These are phyloP conservation scores for Naja naja DNA, from an alignment of 2,113 vertebrate species.

Conservation along the genomic window DNA sequence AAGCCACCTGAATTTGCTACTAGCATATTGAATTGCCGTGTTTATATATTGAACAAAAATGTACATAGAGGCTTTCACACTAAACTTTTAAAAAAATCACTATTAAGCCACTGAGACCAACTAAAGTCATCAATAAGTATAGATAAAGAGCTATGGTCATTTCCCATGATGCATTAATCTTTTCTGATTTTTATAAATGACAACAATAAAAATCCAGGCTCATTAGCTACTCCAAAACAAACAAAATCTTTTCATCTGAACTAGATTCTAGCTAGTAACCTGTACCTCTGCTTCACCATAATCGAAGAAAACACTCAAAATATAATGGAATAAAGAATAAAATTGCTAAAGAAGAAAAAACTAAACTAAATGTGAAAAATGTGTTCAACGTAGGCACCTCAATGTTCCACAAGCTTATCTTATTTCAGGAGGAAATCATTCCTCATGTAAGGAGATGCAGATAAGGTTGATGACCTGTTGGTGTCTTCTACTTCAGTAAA, in stretches of 20 bases:
- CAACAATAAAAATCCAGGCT: conserved; percentile 42
- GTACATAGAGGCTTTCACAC: not conserved
- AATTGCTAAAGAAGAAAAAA: conserved; percentile 8
- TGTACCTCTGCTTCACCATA: conserved; percentile 44
- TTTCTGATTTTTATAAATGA: conserved; percentile 14
- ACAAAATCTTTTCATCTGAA: conserved; percentile 55
- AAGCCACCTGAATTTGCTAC: too few species aligned
- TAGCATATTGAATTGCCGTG: not conserved
- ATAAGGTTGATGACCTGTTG: not conserved
- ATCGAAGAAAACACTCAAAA: conserved; percentile 45
- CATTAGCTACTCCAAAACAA: conserved; percentile 49
- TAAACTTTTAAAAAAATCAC: not conserved
- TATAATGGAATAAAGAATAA: conserved; percentile 1
- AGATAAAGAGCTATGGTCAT: not conserved
- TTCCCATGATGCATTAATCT: not conserved
- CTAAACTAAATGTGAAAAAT: conserved; percentile 4
- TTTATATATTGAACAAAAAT: not conserved
- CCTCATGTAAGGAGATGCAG: not conserved
- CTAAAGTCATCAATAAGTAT: not conserved
- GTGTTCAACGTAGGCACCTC: conserved; percentile 24
- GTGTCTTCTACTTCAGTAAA: not conserved
- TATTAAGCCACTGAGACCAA: not conserved
- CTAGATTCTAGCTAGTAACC: conserved; percentile 39
- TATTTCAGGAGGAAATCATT: not conserved
- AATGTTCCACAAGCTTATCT: conserved; percentile 20